phyloP scores from a whole-genome alignment of 1,140 invertebrate species.

The Drosophila pectinifera region DNA sequence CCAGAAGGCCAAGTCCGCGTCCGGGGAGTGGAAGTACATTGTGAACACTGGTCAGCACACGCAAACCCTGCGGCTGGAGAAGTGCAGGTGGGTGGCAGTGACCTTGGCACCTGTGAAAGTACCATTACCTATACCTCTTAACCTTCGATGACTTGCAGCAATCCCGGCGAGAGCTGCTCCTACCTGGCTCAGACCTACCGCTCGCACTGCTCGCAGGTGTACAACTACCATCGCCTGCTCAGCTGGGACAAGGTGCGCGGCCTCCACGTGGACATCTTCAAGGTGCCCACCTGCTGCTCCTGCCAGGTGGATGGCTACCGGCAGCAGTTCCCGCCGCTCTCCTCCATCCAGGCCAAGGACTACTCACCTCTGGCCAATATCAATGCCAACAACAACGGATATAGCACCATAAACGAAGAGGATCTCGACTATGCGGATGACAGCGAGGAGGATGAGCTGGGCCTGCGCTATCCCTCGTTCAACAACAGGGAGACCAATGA shows the following conservation, averaged over 20 bases:
- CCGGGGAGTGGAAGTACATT: slow-evolving; percentile 94
- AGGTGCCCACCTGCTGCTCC: slow-evolving; percentile 93
- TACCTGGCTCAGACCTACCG: slow-evolving; percentile 92
- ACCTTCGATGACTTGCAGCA: slow-evolving; percentile 86
- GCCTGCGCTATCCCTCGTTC: slow-evolving; percentile 53
- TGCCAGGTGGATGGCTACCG: slow-evolving; percentile 92
- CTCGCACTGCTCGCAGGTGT: slow-evolving; percentile 93
- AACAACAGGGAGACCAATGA: slow-evolving; percentile 67
- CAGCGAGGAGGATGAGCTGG: slow-evolving; percentile 75
- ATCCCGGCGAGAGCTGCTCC: slow-evolving; percentile 90
- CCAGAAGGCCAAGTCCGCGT: slow-evolving; percentile 92
- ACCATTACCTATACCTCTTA: not conserved
- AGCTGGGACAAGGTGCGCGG: slow-evolving; percentile 93
- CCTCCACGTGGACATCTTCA: slow-evolving; percentile 94
- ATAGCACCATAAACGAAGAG: slow-evolving; percentile 76
- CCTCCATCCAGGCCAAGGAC: slow-evolving; percentile 68
- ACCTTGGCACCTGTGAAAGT: not conserved
- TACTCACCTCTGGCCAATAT: slow-evolving; percentile 54
- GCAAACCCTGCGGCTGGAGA: slow-evolving; percentile 93
- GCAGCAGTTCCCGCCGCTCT: slow-evolving; percentile 87
- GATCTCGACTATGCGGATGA: slow-evolving; percentile 79
- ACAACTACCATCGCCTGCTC: slow-evolving; percentile 93
- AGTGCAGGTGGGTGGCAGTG: slow-evolving; percentile 89
- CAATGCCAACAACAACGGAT: slow-evolving; percentile 54
- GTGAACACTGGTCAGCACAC: slow-evolving; percentile 94